A percentile compares a stretch with the other conserved stretches of the same genome.
phyloP scores from a whole-genome alignment of 2,888 invertebrate species.

The Dyspetes luteomarginatus region DNA sequence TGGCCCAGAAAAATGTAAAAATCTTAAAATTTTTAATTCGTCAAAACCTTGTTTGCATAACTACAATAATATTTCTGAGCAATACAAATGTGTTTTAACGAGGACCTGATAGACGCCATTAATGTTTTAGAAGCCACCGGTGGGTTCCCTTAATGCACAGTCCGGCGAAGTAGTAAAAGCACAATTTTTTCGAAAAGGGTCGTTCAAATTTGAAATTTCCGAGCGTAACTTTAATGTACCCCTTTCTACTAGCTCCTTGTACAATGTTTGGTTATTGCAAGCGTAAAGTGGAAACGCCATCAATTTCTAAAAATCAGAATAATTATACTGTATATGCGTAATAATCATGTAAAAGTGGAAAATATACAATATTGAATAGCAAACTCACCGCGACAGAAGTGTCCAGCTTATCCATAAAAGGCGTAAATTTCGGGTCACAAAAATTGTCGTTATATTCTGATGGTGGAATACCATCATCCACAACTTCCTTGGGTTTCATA shows the following conservation, averaged over 20 bases:
- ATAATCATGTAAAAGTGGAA: background rate
- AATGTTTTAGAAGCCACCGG: constrained; percentile 58
- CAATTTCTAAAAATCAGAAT: constrained; percentile 53
- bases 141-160: constrained; percentile 61
- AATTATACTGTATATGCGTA: background rate
- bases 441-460: constrained; percentile 66
- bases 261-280: constrained; percentile 59
- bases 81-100: background rate
- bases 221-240: constrained; percentile 61
- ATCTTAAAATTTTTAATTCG: too few relatives aligned
- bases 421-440: constrained; percentile 59
- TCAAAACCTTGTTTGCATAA: too few relatives aligned
- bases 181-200: constrained; percentile 67
- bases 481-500: constrained; percentile 25
- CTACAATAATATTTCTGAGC: background rate
- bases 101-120: too few relatives aligned
- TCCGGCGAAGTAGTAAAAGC: constrained; percentile 65
- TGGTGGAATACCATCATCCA: constrained; percentile 26
- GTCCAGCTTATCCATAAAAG: constrained; percentile 56
- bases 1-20: too few relatives aligned
- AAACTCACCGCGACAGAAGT: constrained; percentile 51
- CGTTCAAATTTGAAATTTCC: constrained; percentile 63
- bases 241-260: constrained; percentile 58
- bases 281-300: constrained; percentile 62
- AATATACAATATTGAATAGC: background rate